Evolutionary conservation across 2,113 vertebrate genomes (phyloP).

Genomic region (Toxotes chatareus): DNA sequence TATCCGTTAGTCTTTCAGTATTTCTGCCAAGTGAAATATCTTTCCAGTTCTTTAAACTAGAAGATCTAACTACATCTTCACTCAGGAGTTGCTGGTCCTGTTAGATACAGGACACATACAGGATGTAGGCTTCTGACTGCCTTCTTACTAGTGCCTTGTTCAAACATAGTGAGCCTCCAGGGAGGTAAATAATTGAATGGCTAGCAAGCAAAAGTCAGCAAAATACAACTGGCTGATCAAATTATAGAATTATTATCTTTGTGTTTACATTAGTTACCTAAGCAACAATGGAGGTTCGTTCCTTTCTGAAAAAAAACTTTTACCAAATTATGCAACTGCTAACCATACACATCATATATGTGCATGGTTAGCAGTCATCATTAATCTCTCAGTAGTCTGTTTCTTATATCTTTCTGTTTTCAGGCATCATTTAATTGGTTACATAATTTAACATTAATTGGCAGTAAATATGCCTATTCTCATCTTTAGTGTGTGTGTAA

Average conservation of each 20-base stretch:
- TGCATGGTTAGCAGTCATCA: neutral
- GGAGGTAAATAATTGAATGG: conserved; percentile 34
- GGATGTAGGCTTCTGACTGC: neutral
- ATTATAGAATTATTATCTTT: conserved; percentile 1
- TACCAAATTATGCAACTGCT: neutral
- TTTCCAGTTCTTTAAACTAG: neutral
- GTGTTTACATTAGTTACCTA: neutral
- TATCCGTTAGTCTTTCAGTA: neutral
- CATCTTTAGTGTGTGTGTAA: conserved; percentile 23
- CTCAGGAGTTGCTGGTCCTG: neutral
- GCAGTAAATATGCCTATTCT: conserved; percentile 29
- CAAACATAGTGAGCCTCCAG: neutral
- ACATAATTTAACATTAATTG: conserved; percentile 35
- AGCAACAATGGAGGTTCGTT: neutral
- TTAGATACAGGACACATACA: neutral
- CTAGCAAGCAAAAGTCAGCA: conserved; percentile 22
- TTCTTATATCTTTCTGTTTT: conserved; percentile 18
- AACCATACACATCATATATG: neutral
- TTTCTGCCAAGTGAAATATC: neutral
- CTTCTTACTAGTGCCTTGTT: neutral
- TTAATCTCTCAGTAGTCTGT: neutral
- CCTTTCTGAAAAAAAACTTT: neutral
- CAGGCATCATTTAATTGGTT: conserved; percentile 15
- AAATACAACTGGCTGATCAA: conserved; percentile 17
- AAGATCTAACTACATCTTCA: neutral